A percentile compares a stretch with the other conserved stretches of the same genome.
Evolutionary conservation across 2,797 vertebrate species (phyloP).

Genomic region (Lepus oiostolus): DNA sequence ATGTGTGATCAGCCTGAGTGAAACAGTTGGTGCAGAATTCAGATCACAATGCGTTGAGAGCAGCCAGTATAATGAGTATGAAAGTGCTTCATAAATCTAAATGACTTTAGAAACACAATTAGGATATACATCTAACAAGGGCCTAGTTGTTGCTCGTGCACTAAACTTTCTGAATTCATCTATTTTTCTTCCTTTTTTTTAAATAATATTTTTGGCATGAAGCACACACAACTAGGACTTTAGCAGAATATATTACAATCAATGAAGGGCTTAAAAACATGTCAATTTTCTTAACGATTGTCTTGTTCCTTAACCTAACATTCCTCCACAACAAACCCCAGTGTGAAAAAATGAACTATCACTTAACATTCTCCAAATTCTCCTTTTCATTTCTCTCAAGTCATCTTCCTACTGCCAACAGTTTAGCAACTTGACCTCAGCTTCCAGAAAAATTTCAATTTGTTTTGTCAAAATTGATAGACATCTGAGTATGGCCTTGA

Average conservation of each 20-base stretch:
- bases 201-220: background rate
- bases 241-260: background rate
- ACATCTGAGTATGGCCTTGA: conserved; percentile 48
- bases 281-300: background rate
- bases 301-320: background rate
- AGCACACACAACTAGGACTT: background rate
- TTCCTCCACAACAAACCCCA: background rate
- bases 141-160: background rate
- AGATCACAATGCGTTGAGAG: background rate
- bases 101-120: conserved; percentile 26
- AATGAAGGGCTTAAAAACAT: background rate
- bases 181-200: background rate
- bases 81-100: conserved; percentile 37
- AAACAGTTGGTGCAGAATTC: background rate
- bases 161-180: background rate
- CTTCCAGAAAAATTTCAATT: background rate
- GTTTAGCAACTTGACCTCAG: background rate
- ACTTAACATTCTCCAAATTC: background rate
- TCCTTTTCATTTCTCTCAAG: background rate
- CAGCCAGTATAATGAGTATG: background rate
- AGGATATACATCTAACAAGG: background rate
- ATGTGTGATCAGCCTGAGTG: background rate
- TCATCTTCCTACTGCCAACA: background rate
- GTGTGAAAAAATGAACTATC: background rate
- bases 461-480: background rate